A percentile compares a stretch with the other conserved stretches of the same genome.
These are phyloP conservation scores for Phyto melanocephala DNA, from an alignment of 2,888 invertebrate genomes.

Conservation along the genomic window DNA sequence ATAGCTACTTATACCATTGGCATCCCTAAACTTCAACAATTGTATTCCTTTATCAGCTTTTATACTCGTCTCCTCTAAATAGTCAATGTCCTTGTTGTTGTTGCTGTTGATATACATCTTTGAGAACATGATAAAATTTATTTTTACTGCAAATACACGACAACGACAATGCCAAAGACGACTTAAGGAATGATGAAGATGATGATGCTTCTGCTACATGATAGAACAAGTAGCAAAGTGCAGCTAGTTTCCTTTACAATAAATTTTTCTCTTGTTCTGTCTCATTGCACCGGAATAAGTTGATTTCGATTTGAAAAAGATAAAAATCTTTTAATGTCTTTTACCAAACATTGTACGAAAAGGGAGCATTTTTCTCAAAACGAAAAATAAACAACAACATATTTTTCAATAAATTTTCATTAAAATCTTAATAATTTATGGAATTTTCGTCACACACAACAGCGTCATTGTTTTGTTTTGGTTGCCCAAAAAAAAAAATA, in stretches of 20 bases:
- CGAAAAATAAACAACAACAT: too few species aligned
- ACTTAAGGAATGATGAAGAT: neutral
- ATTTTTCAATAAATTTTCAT: slow-evolving; percentile 43
- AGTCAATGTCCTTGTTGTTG: neutral
- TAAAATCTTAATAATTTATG: slow-evolving; percentile 38
- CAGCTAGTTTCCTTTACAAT: neutral
- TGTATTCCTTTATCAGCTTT: neutral
- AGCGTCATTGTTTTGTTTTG: slow-evolving; percentile 2
- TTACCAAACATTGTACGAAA: neutral
- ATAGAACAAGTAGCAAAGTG: neutral
- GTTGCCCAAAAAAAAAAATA: neutral
- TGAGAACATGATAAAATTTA: slow-evolving; percentile 55
- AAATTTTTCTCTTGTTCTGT: neutral
- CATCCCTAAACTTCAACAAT: neutral
- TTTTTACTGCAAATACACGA: slow-evolving; percentile 27
- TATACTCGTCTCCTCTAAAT: too few species aligned
- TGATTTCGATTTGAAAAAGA: slow-evolving; percentile 10
- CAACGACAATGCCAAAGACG: too few species aligned
- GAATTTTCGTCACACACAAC: slow-evolving; percentile 11
- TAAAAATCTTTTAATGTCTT: slow-evolving; percentile 43
- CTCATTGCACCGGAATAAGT: neutral
- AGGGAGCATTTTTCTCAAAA: neutral
- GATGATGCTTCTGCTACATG: neutral
- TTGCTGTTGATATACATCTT: slow-evolving; percentile 56
- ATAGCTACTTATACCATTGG: slow-evolving; percentile 7